Base-by-base conservation (phyloP, 2,888 invertebrate species). In the Hecatera dysodea region DNA sequence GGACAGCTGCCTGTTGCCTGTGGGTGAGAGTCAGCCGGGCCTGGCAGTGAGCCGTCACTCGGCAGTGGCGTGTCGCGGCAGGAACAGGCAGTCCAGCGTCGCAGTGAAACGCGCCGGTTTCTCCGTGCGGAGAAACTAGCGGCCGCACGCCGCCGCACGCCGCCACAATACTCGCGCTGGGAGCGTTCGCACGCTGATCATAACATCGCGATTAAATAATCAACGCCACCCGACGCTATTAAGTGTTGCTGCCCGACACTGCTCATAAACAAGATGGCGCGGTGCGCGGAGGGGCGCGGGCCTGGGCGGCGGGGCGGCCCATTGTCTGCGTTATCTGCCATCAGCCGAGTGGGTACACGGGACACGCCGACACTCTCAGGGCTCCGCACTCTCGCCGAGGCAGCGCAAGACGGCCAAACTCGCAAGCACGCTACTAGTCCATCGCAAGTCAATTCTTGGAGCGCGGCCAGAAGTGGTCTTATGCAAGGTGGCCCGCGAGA, bases 241-340 rank as follows among this genome's bases (percentile, higher is more conserved):
- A 72, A 61, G 64, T 63, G 46, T 62, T 44, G 65, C 53, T 73
- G 78, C n/a, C 65, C 46, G 29, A 55, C 59, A 39, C 60, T 53
- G 52, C 22, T 24, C 17, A 50, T 55, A 17, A 33, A 33, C 44
- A 59, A 57, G 12, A 15, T n/a, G 44, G 5, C 29, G 17, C 19
- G 55, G 11, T 24, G 5, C 24, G 6, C 12, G 44, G 5, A 53
- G 50, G 48, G n/a, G 5, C 24, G n/a, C 24, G 42, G 5, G 1
- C 2, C 19, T n/a, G 39, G 39, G n/a, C 39, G 24, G 48, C 48
- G 27, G 15, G 27, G 29, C 5, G n/a, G 1, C 29, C 59, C 50
- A 82, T 82, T 82, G 80, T 80, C 53, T 83, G 29, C 24, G 44
- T 55, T 80, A 82, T 82, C 80, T 70, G 27, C 50, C 75, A 82